These are phyloP conservation scores for Xiphias gladius DNA, from an alignment of 2,113 vertebrate species.

Conservation along the genomic window DNA sequence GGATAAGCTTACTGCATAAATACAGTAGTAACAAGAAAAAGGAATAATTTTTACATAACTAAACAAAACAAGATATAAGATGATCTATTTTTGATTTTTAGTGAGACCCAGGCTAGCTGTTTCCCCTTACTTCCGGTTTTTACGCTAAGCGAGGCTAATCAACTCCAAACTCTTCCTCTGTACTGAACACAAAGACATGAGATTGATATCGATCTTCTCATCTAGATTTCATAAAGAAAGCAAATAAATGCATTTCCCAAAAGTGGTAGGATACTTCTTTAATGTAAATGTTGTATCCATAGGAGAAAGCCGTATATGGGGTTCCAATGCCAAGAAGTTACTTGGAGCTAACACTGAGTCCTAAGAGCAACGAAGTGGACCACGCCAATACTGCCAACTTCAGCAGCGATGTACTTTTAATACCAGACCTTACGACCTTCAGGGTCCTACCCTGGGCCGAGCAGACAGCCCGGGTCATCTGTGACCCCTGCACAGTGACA, in stretches of 20 bases:
- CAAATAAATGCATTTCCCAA: not conserved
- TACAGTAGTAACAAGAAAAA: too few species aligned
- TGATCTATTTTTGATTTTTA: too few species aligned
- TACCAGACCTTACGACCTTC: slow-evolving; percentile 92
- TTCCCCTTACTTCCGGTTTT: not conserved
- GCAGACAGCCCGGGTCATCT: slow-evolving; percentile 92
- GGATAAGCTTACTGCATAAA: too few species aligned
- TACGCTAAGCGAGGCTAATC: not conserved
- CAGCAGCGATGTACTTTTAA: slow-evolving; percentile 92
- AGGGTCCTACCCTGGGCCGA: slow-evolving; percentile 91
- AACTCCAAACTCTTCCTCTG: not conserved
- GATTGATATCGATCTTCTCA: not conserved
- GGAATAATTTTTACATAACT: too few species aligned
- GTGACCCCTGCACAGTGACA: slow-evolving; percentile 90
- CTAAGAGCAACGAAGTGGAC: slow-evolving; percentile 90
- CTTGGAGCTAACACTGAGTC: slow-evolving; percentile 90
- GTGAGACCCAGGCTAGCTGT: too few species aligned
- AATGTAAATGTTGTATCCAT: slow-evolving; percentile 25
- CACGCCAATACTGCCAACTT: slow-evolving; percentile 88
- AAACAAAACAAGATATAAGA: too few species aligned
- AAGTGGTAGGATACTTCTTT: not conserved
- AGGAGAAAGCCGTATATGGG: slow-evolving; percentile 93
- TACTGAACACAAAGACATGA: not conserved
- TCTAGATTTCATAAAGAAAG: not conserved
- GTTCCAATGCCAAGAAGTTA: slow-evolving; percentile 93